These are phyloP conservation scores for Pocillopora damicornis DNA, from an alignment of 64 coral and sea anemone genomes.

Conservation along the genomic window DNA sequence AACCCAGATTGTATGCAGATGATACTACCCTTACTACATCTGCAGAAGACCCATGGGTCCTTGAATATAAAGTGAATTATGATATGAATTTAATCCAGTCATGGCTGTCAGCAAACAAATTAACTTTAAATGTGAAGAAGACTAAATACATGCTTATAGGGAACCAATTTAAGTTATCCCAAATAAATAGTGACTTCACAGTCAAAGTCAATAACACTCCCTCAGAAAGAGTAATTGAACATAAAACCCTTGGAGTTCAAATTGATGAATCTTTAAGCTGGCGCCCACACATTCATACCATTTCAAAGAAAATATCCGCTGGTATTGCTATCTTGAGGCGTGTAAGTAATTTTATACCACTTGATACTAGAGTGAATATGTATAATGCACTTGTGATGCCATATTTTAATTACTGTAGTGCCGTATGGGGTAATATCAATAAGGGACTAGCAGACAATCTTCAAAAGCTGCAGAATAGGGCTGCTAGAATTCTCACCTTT, in stretches of 20 bases:
- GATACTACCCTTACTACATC: too few species aligned
- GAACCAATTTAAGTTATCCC: slow-evolving; percentile 1
- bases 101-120: too few species aligned
- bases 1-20: too few species aligned
- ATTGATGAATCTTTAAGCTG: not conserved
- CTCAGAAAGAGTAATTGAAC: not conserved
- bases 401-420: slow-evolving; percentile 35
- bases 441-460: slow-evolving; percentile 6
- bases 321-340: not conserved
- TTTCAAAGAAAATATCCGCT: not conserved
- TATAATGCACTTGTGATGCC: slow-evolving; percentile 40
- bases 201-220: not conserved
- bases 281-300: not conserved
- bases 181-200: slow-evolving; percentile 12
- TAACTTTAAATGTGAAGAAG: too few species aligned
- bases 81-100: too few species aligned
- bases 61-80: too few species aligned
- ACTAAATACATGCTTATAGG: slow-evolving; percentile 1
- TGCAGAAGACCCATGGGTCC: too few species aligned
- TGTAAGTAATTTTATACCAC: not conserved
- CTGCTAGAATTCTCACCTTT: slow-evolving; percentile 29
- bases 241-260: not conserved
- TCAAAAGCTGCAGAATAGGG: slow-evolving; percentile 36
- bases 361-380: not conserved
- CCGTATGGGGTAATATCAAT: slow-evolving; percentile 26